These are phyloP conservation scores for Cephalotes varians DNA, from an alignment of 2,888 invertebrate genomes.

Conservation along the genomic window DNA sequence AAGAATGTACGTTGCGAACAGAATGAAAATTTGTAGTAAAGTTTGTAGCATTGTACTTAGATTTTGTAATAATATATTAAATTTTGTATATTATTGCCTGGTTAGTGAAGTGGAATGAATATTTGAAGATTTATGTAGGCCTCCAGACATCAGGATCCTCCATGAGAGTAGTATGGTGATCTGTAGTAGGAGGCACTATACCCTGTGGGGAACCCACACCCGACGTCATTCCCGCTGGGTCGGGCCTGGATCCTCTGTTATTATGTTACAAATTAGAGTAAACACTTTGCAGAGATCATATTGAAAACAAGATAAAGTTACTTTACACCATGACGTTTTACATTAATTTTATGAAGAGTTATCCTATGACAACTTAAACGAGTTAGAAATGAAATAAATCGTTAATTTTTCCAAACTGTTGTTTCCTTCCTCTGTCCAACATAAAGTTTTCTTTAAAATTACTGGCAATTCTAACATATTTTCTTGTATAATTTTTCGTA, in stretches of 20 bases:
- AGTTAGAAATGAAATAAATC: background rate
- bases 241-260: constrained; percentile 92
- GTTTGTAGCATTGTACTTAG: constrained; percentile 12
- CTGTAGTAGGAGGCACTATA: constrained; percentile 88
- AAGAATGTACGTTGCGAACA: background rate
- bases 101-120: constrained; percentile 84
- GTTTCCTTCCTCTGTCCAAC: background rate
- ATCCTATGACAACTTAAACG: background rate
- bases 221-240: constrained; percentile 89
- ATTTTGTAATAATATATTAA: constrained; percentile 69
- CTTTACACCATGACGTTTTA: background rate
- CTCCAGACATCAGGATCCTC: constrained; percentile 98
- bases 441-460: background rate
- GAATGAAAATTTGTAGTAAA: constrained; percentile 5
- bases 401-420: background rate
- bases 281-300: constrained; percentile 50
- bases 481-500: constrained; percentile 1
- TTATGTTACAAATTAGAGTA: constrained; percentile 68
- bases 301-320: background rate
- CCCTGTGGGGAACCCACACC: constrained; percentile 89
- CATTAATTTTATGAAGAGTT: background rate
- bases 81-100: constrained; percentile 84
- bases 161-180: constrained; percentile 94
- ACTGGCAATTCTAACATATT: background rate
- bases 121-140: constrained; percentile 91